Percentiles rank a stretch among this genome's conserved stretches.
Evolutionary conservation across 2,113 vertebrate species (phyloP).

Genomic region (Ellobius talpinus): DNA sequence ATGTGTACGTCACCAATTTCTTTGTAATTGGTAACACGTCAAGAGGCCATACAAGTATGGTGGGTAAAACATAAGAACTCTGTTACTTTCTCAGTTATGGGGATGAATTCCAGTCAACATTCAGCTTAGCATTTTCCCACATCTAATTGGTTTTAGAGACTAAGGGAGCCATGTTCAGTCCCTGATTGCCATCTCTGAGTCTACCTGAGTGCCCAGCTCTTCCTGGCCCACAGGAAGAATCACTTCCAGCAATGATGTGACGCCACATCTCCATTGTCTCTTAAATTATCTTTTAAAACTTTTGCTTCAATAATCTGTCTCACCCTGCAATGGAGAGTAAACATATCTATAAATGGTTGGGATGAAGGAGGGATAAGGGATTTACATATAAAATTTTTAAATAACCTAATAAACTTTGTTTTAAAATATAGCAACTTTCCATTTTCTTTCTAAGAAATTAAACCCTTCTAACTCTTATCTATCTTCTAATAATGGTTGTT

Average conservation of each 20-base stretch:
- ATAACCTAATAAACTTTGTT: conserved; percentile 99
- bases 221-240: neutral
- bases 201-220: accelerated
- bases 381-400: neutral
- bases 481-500: conserved; percentile 99
- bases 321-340: neutral
- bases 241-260: neutral
- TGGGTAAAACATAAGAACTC: neutral
- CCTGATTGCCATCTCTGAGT: neutral
- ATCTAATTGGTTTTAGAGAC: neutral
- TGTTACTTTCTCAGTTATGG: neutral
- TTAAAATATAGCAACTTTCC: conserved; percentile 98
- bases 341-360: neutral
- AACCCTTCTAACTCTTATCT: conserved; percentile 99
- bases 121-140: neutral
- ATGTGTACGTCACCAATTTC: neutral
- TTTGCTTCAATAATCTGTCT: neutral
- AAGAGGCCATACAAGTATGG: neutral
- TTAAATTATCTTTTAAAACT: neutral
- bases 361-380: neutral
- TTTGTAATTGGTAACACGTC: neutral
- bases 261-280: neutral
- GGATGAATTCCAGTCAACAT: neutral
- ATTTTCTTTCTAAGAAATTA: conserved; percentile 99
- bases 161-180: neutral